Evolutionary conservation across 2,797 vertebrate species (phyloP), one percentile per base, ranked within the genome.

Genomic region (Acridotheres tristis): DNA sequence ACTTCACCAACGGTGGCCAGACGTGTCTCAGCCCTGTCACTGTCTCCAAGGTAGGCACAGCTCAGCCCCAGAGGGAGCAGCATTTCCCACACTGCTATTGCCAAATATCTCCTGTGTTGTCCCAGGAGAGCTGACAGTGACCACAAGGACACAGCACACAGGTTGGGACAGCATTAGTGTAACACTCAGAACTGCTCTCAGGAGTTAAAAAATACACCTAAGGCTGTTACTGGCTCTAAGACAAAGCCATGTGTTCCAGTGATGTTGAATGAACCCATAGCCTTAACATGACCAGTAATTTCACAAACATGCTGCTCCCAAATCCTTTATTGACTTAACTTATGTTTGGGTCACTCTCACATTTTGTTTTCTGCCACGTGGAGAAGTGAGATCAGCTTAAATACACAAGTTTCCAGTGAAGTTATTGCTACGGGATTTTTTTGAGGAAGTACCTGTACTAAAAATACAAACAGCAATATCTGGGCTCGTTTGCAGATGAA

Each of bases 21-120:
- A 99, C 99, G 0, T 99, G 99, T 93, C 98, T 99, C 83, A 99
- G 98, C 84, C 99, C 99, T 21, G 83, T 99, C 97, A 98, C 98
- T 1, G 97, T 98, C 76, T 99, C 99, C 90, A 99, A 99, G 99
- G 99, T 99, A 98, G 38, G n/a, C 36, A 34, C 48, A 85, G 66
- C 55, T 58, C 34, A 0, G 25, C 67, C 62, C 45, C 62, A 76
- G 27, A 25, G 9, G 74, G 15, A 25, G 9, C 4, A 1, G 63
- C 79, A 50, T 42, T 75, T 61, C 72, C 58, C 79, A 53, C 34
- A 1, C 19, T n/a, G 3, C 42, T 38, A 0, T 61, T 69, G 43
- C 2, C 5, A 79, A 92, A 77, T 81, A 15, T 66, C 87, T 78
- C 8, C 1, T 30, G 30, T 40, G 76, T 18, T 84, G 40, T 78